Base-by-base conservation (phyloP, 1,140 invertebrate species). In the Neuroterus valhalla region DNA sequence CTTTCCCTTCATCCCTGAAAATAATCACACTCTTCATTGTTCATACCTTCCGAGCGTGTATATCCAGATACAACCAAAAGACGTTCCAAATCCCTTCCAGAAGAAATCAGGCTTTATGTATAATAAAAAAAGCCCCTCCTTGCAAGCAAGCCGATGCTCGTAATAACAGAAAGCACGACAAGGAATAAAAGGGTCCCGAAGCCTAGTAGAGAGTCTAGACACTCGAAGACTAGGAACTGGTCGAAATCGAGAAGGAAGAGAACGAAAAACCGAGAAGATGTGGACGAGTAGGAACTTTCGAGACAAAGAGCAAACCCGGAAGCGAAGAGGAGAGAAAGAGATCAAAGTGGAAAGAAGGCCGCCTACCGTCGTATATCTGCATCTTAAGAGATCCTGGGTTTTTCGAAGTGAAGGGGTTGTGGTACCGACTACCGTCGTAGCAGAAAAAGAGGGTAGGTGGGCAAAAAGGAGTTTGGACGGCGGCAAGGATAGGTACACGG, bases 321-420 rank as follows among this genome's bases (percentile, higher is more conserved):
- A 66, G 5, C 66, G 23, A 75, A 70, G 52, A 62, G 62, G 66
- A 75, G 55, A 19, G 14, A 70, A 52, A 66, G 69, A 66, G 66
- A 70, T 46, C 55, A 71, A 71, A 75, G n/a, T 46, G 14, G 50
- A 73, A 31, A 42, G 23, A 11, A 62, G 55, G 31, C 21, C 21
- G 52, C 52, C 52, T 55, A 55, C 26, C 23, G 3, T 21, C 23
- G 23, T 62, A 62, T 62, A 62, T 62, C 31, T 23, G 31, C 55
- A 62, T 62, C 23, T 5, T 15, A 62, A 62, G 31, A 62, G 55
- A 62, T 62, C 55, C 21, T 31, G 55, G 55, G 14, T 62, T 21
- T 3, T 17, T 50, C 52, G 52, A 21, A 44, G 31, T 46, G 48
- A 31, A 12, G 72, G 38, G 72, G 48, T 50, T 46, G 8, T 44